Percentiles rank a stretch among this genome's conserved stretches.
phyloP scores from a whole-genome alignment of 2,888 invertebrate species.

The Microctonus brassicae region DNA sequence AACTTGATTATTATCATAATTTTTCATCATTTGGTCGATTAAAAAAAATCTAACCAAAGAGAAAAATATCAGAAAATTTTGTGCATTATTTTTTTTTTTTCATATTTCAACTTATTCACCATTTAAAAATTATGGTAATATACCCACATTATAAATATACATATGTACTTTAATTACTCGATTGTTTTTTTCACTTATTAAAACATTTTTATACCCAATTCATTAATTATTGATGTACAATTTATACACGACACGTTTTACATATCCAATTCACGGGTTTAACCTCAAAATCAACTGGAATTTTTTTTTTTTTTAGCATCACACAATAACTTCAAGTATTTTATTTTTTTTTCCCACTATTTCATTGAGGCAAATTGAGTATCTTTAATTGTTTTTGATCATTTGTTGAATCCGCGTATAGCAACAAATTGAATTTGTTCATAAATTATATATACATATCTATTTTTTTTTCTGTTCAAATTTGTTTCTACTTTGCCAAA shows the following conservation, averaged over 20 bases:
- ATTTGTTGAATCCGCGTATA: neutral
- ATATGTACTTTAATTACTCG: neutral
- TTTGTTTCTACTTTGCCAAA: too few species aligned
- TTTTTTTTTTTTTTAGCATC: too few species aligned
- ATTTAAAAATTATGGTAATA: neutral
- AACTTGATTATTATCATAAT: neutral
- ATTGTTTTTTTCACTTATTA: neutral
- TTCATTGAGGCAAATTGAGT: slow-evolving; percentile 21
- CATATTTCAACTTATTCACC: neutral
- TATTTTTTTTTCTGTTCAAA: too few species aligned
- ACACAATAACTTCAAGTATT: too few species aligned
- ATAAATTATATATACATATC: too few species aligned
- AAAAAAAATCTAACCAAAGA: neutral
- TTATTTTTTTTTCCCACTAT: slow-evolving; percentile 18
- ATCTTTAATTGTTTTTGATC: slow-evolving; percentile 8
- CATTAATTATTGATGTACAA: neutral
- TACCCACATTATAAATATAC: neutral
- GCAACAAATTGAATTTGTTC: neutral
- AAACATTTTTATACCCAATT: too few species aligned
- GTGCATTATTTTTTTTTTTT: neutral
- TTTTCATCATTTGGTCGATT: neutral
- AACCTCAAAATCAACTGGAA: neutral
- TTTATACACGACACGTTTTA: neutral
- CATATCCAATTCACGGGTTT: neutral
- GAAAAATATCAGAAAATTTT: neutral